Base-by-base conservation (phyloP, 1,140 invertebrate genomes). In the Rhopalosiphum maidis region DNA sequence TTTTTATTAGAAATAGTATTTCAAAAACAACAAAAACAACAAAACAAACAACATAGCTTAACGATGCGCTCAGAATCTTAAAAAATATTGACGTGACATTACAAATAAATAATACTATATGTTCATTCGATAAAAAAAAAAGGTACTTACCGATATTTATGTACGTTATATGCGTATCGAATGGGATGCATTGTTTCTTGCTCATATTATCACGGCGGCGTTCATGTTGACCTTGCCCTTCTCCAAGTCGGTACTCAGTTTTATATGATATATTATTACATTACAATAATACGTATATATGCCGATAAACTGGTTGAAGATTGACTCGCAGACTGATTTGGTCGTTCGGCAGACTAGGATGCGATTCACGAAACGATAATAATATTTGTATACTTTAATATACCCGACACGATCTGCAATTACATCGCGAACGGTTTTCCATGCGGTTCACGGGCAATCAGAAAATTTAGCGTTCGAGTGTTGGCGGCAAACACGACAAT, bases 201-300 rank as follows among this genome's bases (percentile, higher is more conserved):
- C 30, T n/a, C 30, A 15, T 68, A 30, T 60, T 60, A 60, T n/a
- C 60, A 15, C 11, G 15, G 15, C 30, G n/a, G 30, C 60, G 60
- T 77, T n/a, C 60, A 85, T 11, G 41, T 86, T 86, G 41, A 86
- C 85, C 41, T 86, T 46, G 85, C 23, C 85, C 85, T 86, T 86
- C 23, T 30, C 25, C 41, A 43, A 85, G 88, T 77, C 1, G 60
- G 60, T 77, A 15, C n/a, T n/a, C 18, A 77, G 15, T 77, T 23
- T 7, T 11, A n/a, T 68, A 15, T 11, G 2, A 54, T 54, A 54
- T 54, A 68, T n/a, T 18, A 68, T 68, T 68, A n/a, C 18, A 68
- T n/a, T 68, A 68, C 30, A 15, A 68, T 68, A 60, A 9, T 68
- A 30, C 60, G 30, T 15, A 30, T 60, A 68, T 30, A 25, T n/a